phyloP scores from a whole-genome alignment of 2,113 vertebrate species.

The Rynchops niger region DNA sequence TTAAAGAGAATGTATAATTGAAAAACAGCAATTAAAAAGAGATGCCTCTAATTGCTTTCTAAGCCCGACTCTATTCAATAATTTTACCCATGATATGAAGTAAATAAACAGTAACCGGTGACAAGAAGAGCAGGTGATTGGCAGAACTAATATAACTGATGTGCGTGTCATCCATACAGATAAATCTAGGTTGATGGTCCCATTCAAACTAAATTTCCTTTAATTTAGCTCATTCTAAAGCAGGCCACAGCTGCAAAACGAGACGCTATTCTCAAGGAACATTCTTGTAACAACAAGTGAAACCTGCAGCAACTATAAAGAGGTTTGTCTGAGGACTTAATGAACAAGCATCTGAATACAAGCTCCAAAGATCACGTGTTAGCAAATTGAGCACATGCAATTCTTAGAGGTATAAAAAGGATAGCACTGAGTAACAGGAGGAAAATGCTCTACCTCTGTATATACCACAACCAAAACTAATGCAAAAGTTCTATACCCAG shows the following conservation, averaged over 20 bases:
- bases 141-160: slow-evolving; percentile 4
- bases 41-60: neutral
- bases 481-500: neutral
- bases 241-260: neutral
- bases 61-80: neutral
- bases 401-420: neutral
- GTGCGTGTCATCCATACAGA: neutral
- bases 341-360: neutral
- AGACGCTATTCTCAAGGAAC: neutral
- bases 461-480: neutral
- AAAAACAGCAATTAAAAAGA: slow-evolving; percentile 22
- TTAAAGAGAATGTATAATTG: neutral
- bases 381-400: neutral
- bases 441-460: neutral
- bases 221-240: neutral
- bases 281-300: neutral
- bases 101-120: neutral
- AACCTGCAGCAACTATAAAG: neutral
- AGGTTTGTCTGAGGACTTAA: neutral
- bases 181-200: neutral
- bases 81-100: neutral
- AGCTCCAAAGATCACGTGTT: neutral
- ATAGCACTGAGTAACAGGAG: neutral
- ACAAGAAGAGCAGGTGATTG: neutral
- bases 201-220: neutral